Base-by-base conservation (phyloP, 2,888 invertebrate genomes). In the Plagiodera versicolora region DNA sequence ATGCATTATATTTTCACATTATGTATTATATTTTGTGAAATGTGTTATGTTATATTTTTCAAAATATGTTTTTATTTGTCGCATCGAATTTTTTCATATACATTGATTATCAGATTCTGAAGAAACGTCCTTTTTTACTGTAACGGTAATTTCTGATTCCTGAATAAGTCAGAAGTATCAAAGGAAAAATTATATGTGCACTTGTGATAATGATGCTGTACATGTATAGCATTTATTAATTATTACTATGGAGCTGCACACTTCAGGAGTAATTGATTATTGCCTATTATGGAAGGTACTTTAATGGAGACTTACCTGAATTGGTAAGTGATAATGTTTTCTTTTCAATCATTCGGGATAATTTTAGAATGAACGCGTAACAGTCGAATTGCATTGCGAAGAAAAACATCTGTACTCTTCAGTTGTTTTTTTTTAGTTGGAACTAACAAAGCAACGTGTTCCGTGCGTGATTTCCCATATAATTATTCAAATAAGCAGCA, bases 401-500 rank as follows among this genome's bases (percentile, higher is more conserved):
- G 39, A 39, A 39, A n/a, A 3, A 39, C 39, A 39, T 39, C 8
- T 14, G 39, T n/a, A 3, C 14, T 39, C 39, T 39, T 14, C 4
- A 3, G 14, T 14, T 39, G n/a, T 39, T 39, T 14, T 14, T 39
- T 39, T 39, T 39, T 14, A 39, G 39, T 1, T 14, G 39, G n/a
- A 39, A 32, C n/a, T 6, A 24, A 9, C 39, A n/a, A 39, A 39
- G 14, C n/a, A 39, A 47, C 45, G 28, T 14, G 51, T 20, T 53
- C 46, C 35, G 62, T 65, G 60, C 65, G 65, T 65, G 62, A 32
- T 62, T 49, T 49, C 55, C 50, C 60, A 65, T 61, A 20, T 30
- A 50, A 62, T 52, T 30, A 62, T 62, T 62, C 55, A 60, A 62
- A 65, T 65, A 55, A 65, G 64, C 56, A 53, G 56, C 52, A 35